These are phyloP conservation scores for Epizoanthus scotinus DNA, from an alignment of 92 coral and sea anemone genomes.

Conservation along the genomic window DNA sequence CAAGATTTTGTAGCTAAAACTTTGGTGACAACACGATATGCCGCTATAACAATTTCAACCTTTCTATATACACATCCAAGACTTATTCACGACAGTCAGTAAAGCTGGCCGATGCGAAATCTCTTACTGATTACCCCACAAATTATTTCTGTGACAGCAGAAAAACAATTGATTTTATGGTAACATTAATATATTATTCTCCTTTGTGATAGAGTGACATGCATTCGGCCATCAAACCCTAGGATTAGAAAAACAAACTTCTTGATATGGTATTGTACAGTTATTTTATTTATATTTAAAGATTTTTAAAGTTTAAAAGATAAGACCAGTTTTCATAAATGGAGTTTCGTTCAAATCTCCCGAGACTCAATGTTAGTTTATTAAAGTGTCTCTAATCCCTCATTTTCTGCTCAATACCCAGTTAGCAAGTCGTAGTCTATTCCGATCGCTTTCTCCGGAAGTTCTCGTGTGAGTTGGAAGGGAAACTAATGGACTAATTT, in stretches of 20 bases:
- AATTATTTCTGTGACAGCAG: constrained; percentile 32
- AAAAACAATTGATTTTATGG: constrained; percentile 31
- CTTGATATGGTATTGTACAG: constrained; percentile 27
- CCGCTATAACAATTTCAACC: background rate
- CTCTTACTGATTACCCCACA: constrained; percentile 19
- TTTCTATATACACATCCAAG: background rate
- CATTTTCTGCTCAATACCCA: constrained; percentile 12
- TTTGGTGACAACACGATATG: background rate
- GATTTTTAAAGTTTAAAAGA: constrained; percentile 8
- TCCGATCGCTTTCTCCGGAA: constrained; percentile 22
- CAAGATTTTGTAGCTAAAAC: background rate
- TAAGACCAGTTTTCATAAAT: constrained; percentile 1
- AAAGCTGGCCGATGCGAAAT: constrained; percentile 4
- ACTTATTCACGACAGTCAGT: constrained; percentile 9
- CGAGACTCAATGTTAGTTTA: background rate
- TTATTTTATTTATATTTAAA: constrained; percentile 13
- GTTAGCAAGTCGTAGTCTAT: constrained; percentile 26
- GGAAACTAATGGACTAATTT: constrained; percentile 32
- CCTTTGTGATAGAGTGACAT: constrained; percentile 22
- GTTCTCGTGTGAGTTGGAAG: constrained; percentile 35
- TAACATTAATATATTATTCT: constrained; percentile 38
- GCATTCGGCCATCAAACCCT: constrained; percentile 25
- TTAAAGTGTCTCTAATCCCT: constrained; percentile 32
- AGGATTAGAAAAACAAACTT: constrained; percentile 12
- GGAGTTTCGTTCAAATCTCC: constrained; percentile 10